Evolutionary conservation across 2,113 vertebrate genomes (phyloP).

Genomic region (Heliornis fulica): DNA sequence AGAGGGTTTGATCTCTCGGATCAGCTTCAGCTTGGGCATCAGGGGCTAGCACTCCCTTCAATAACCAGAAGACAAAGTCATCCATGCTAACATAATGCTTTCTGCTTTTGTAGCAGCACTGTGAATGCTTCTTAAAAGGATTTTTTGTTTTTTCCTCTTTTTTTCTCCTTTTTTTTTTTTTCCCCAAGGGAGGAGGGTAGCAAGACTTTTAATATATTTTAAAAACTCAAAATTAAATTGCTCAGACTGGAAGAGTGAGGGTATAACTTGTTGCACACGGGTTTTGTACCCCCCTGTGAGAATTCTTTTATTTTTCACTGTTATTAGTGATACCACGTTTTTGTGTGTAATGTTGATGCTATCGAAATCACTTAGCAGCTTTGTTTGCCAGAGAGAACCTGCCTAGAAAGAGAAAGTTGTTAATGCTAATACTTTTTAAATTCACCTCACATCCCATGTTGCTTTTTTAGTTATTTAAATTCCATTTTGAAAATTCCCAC

Average conservation of each 20-base stretch:
- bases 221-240: constrained; percentile 31
- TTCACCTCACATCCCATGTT: constrained; percentile 29
- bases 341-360: constrained; percentile 44
- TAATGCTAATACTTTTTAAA: constrained; percentile 47
- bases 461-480: constrained; percentile 23
- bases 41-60: neutral
- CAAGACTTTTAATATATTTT: neutral
- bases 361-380: constrained; percentile 7
- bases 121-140: constrained; percentile 12
- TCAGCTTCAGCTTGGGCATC: constrained; percentile 12
- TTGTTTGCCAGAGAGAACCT: constrained; percentile 47
- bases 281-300: neutral
- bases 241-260: neutral
- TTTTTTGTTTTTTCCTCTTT: too few relatives aligned
- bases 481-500: constrained; percentile 3
- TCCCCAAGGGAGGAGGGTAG: neutral
- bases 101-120: neutral
- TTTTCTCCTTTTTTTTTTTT: neutral
- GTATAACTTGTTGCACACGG: neutral
- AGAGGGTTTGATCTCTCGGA: constrained; percentile 10
- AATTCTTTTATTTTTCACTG: constrained; percentile 38
- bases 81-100: neutral
- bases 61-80: neutral
- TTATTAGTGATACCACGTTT: constrained; percentile 36
- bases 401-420: neutral